Evolutionary conservation across 2,888 invertebrate species (phyloP).

Genomic region (Empis livida): DNA sequence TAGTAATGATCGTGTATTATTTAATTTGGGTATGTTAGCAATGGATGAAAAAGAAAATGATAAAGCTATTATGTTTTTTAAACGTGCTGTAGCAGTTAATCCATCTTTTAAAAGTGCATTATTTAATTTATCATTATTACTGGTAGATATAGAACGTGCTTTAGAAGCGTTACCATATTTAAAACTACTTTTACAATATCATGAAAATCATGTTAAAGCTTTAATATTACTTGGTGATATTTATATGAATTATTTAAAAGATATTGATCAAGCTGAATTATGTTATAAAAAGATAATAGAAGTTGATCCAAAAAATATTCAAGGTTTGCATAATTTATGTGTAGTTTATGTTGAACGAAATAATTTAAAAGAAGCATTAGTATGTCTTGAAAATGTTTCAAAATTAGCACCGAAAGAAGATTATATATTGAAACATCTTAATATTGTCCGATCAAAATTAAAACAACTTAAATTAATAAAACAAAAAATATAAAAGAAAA

Average conservation of each 20-base stretch:
- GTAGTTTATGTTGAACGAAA: conserved; percentile 92
- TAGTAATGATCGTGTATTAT: conserved; percentile 82
- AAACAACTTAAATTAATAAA: conserved; percentile 15
- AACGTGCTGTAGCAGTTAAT: conserved; percentile 75
- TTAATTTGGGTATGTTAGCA: conserved; percentile 91
- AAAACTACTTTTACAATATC: conserved; percentile 77
- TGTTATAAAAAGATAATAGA: conserved; percentile 82
- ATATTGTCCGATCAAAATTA: conserved; percentile 61
- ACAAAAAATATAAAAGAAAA: no score
- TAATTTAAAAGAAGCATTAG: conserved; percentile 68
- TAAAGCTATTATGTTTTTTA: conserved; percentile 84
- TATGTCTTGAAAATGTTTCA: conserved; percentile 70
- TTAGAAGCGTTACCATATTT: conserved; percentile 86
- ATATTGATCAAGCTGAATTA: conserved; percentile 88
- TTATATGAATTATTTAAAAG: conserved; percentile 90
- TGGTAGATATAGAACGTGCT: conserved; percentile 79
- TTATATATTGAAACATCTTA: conserved; percentile 80
- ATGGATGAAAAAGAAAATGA: conserved; percentile 88
- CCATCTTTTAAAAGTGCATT: conserved; percentile 85
- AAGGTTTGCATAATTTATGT: conserved; percentile 90
- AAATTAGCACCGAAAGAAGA: conserved; percentile 77
- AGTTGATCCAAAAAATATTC: conserved; percentile 80
- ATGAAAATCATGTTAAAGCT: conserved; percentile 91
- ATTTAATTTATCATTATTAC: conserved; percentile 81
- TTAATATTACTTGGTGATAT: conserved; percentile 88